These are phyloP conservation scores for Linurgus olivaceus DNA, from an alignment of 2,797 vertebrate genomes.

Conservation along the genomic window DNA sequence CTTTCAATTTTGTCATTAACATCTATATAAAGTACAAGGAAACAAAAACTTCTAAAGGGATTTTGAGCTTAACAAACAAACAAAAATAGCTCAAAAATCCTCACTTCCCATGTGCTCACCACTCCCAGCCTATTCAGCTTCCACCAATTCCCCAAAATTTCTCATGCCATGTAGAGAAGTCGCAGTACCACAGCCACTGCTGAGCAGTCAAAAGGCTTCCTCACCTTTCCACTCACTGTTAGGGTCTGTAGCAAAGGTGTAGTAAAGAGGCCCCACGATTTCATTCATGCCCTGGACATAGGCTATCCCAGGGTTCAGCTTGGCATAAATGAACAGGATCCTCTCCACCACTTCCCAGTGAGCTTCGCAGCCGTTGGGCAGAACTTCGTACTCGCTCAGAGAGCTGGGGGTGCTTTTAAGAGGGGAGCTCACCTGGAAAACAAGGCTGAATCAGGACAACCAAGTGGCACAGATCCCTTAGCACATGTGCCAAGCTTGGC, in stretches of 20 bases:
- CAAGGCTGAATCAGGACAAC: neutral
- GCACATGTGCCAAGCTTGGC: neutral
- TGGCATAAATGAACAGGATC: slow-evolving; percentile 98
- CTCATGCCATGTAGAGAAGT: neutral
- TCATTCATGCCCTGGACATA: slow-evolving; percentile 99
- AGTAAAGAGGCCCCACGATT: slow-evolving; percentile 96
- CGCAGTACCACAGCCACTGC: neutral
- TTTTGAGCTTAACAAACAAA: neutral
- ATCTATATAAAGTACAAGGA: neutral
- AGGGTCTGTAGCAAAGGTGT: slow-evolving; percentile 95
- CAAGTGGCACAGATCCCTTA: neutral
- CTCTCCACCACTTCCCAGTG: slow-evolving; percentile 99
- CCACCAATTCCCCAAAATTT: neutral
- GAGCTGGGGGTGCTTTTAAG: slow-evolving; percentile 83
- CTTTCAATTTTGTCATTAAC: neutral
- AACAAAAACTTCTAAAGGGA: neutral
- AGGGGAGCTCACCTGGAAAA: slow-evolving; percentile 89
- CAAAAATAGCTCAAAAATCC: neutral
- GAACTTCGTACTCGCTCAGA: slow-evolving; percentile 86
- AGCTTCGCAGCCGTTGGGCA: slow-evolving; percentile 90
- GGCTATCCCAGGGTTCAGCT: slow-evolving; percentile 96
- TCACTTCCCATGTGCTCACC: neutral
- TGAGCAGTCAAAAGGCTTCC: neutral
- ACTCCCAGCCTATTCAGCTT: neutral
- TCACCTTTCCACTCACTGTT: slow-evolving; percentile 93